Base-by-base conservation (phyloP, 1,140 invertebrate species). In the Drosophila pseudoobscura region DNA sequence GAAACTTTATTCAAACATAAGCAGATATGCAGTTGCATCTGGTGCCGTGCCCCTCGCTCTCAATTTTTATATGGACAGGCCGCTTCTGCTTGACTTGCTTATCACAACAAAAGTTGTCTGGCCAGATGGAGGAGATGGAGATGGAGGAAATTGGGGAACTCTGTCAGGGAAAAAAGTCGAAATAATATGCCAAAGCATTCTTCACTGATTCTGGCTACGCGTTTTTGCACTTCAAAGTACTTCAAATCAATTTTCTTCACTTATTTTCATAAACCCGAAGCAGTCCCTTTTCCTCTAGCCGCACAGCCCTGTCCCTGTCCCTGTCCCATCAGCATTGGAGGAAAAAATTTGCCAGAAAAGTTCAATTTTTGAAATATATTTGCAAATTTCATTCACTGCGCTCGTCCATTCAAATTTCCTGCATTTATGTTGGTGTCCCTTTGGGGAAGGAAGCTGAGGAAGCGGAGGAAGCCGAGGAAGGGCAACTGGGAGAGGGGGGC, bases 341-440 rank as follows among this genome's bases (percentile, higher is more conserved):
- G 61, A 87, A 87, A 85, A 88, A 85, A 85, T 85, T 88, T 88
- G 83, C 78, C 83, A 87, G 83, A 87, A 82, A 82, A 83, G 87
- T 88, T 90, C 87, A 90, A 90, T 88, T 90, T 90, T 90, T 90
- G 82, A 90, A 90, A 89, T 90, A 90, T 90, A 88, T 88, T 88
- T 90, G 80, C 78, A 90, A 90, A 90, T 90, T 90, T 90, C 79
- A 90, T 90, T 88, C 88, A 90, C 87, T 88, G 83, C 78, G 78
- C 76, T 83, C 82, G 87, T 90, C 87, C 87, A 90, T 90, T 90
- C 88, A 90, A 90, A 90, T 90, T 90, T 90, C 87, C 87, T 90
- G 83, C 83, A 88, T 88, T 88, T 88, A 88, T 76, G 83, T 60
- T 79, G 75, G 66, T 84, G 80, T 84, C 80, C 80, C 65, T 80